Base-by-base conservation (phyloP, 2,888 invertebrate genomes). In the Cryptocephalus moraei region DNA sequence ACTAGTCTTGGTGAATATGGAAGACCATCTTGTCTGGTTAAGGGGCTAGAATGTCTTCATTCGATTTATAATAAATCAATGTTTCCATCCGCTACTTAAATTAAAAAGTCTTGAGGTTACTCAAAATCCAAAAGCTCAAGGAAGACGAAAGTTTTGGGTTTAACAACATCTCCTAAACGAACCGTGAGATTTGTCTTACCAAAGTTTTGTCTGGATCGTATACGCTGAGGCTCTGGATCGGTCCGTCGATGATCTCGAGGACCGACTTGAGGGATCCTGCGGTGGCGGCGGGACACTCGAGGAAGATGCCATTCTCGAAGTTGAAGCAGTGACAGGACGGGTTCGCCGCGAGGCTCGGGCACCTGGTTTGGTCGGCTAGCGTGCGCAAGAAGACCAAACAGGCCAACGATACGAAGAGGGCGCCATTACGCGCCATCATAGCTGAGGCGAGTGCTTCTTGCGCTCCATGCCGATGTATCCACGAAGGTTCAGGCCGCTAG, bases 281-380 rank as follows among this genome's bases (percentile, higher is more conserved):
- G 45, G 86, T 86, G 40, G 88, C 87, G 44, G 86, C 86, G 39
- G 90, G 87, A 68, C 91, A 92, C 71, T 92, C 91, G 63, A 92
- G 77, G 73, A 88, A 90, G 53, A 92, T 77, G 50, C 90, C 91
- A 74, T 91, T 90, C 72, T 91, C 91, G 71, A 91, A 89, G 70
- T 88, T 88, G 76, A 91, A 91, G 73, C 92, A 93, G 8, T 91
- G 89, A 70, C 92, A 93, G 57, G 84, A 84, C 39, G 86, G 85
- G 69, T 84, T 86, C 61, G 82, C 81, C 62, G 84, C 79, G 62
- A 83, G 76, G 64, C 81, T 82, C 50, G 87, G 87, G 68, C 88
- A 89, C 65, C 82, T 70, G 36, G 36, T 36, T 11, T 36, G 36
- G n/a, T 36, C 12, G 36, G 36, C 36, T n/a, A 36, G n/a, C 12